Conservation (phyloP, 1,140 invertebrate species). For the Philotrypesis tridentata region DNA sequence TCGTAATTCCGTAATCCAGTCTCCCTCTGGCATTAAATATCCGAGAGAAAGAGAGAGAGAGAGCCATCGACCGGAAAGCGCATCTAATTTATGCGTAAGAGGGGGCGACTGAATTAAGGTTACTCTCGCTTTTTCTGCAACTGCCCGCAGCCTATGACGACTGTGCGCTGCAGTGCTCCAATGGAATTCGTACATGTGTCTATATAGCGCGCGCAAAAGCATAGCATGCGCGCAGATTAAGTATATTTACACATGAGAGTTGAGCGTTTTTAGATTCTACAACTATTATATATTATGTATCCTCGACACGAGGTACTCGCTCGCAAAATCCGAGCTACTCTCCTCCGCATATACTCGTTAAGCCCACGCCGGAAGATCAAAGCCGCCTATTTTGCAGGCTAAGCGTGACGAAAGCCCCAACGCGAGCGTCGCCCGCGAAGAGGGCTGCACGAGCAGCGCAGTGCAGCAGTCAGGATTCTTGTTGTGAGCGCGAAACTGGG, state of each 20-base stretch:
- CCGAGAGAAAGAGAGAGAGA: too few species aligned
- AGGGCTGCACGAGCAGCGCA: conserved; percentile 49
- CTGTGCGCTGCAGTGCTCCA: too few species aligned
- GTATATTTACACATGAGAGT: too few species aligned
- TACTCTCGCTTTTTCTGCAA: conserved; percentile 29
- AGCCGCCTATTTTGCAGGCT: conserved; percentile 56
- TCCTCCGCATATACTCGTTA: background rate
- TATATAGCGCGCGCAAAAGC: too few species aligned
- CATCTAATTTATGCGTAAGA: conserved; percentile 20
- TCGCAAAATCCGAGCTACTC: background rate
- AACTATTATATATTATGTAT: background rate
- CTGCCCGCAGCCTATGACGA: too few species aligned
- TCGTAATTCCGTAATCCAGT: background rate
- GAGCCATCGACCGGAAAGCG: conserved; percentile 9
- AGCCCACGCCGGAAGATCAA: background rate
- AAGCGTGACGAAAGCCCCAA: conserved; percentile 60
- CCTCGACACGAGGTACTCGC: background rate
- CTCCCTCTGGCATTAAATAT: too few species aligned
- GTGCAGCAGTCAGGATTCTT: conserved; percentile 39
- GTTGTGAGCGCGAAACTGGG: conserved; percentile 61
- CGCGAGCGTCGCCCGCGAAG: background rate
- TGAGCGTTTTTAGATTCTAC: too few species aligned
- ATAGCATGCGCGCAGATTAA: too few species aligned
- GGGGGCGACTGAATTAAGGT: conserved; percentile 55
- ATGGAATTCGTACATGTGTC: too few species aligned